Evolutionary conservation across 2,888 invertebrate genomes (phyloP).

Genomic region (Harpalus rufipes): DNA sequence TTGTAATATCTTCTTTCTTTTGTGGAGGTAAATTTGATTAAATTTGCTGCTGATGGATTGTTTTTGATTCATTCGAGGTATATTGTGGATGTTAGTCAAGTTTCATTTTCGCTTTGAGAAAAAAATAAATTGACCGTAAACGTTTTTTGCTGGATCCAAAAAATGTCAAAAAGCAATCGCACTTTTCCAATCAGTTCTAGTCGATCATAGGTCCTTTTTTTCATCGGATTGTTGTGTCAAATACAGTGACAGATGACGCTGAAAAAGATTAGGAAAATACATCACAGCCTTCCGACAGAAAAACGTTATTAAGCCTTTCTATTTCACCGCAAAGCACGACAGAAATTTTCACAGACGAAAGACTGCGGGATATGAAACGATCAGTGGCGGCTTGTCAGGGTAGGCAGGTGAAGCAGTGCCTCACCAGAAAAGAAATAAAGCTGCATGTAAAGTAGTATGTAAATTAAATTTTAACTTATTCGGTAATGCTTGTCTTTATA

Average conservation of each 20-base stretch:
- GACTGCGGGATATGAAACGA: constrained; percentile 25
- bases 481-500: no score
- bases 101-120: constrained; percentile 48
- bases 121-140: constrained; percentile 51
- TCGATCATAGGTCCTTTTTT: constrained; percentile 63
- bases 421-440: no score
- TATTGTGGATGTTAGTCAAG: background rate
- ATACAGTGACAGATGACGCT: constrained; percentile 65
- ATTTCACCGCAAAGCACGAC: constrained; percentile 30
- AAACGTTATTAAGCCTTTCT: constrained; percentile 59
- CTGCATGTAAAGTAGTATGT: no score
- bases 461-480: no score
- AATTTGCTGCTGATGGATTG: background rate
- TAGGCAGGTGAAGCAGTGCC: no score
- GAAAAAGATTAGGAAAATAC: constrained; percentile 59
- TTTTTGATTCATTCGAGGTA: constrained; percentile 4
- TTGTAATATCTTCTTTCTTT: background rate
- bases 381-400: no score
- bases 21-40: background rate
- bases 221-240: constrained; percentile 64
- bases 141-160: constrained; percentile 51
- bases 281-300: constrained; percentile 49
- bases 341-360: constrained; percentile 31
- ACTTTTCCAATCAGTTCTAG: constrained; percentile 63
- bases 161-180: constrained; percentile 64